A percentile compares a stretch with the other conserved stretches of the same genome.
Conservation (phyloP, 2,797 vertebrate species). For the Dryobates pubescens region DNA sequence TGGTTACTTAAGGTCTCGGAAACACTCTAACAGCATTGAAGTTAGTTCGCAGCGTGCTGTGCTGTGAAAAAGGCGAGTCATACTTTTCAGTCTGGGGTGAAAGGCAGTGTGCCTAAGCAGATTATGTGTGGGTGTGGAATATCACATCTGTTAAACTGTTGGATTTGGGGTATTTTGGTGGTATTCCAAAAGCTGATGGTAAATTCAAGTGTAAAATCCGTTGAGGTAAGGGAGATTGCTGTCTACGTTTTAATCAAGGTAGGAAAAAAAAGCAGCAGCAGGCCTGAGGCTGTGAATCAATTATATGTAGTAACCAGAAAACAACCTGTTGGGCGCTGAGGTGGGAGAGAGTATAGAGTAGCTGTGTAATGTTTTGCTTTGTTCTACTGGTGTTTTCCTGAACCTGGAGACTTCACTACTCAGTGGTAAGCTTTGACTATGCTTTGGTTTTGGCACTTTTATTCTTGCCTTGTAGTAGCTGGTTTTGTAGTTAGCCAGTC, state of each 20-base stretch:
- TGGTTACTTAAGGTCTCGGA: no score
- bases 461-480: background rate
- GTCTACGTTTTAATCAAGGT: fast-evolving
- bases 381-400: background rate
- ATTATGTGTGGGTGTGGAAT: no score
- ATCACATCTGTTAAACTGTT: background rate
- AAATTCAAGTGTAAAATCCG: background rate
- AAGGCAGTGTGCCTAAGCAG: no score
- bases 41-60: fast-evolving
- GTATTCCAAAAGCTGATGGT: fast-evolving
- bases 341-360: no score
- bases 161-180: fast-evolving
- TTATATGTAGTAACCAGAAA: background rate
- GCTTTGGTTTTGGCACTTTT: fast-evolving
- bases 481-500: background rate
- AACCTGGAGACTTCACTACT: background rate
- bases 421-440: background rate
- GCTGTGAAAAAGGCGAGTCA: background rate
- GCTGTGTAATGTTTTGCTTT: background rate
- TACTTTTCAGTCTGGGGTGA: fast-evolving
- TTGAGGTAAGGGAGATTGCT: background rate
- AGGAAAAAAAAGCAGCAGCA: background rate
- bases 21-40: fast-evolving
- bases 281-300: background rate
- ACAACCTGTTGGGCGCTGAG: background rate